Base-by-base conservation (phyloP, 2,113 vertebrate species). In the Mola mola region DNA sequence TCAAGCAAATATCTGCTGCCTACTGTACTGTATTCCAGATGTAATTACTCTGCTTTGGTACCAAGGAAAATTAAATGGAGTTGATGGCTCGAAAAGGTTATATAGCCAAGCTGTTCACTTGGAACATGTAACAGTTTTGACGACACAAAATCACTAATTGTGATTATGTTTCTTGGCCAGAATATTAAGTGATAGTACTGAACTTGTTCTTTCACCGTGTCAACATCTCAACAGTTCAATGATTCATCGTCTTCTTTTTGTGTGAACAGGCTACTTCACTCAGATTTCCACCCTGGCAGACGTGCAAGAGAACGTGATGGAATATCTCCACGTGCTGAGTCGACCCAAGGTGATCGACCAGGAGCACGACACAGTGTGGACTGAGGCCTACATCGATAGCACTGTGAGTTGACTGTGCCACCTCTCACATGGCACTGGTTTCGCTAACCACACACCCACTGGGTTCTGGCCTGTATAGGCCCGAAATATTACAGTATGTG, bases 221-320 rank as follows among this genome's bases (percentile, higher is more conserved):
- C 2, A 15, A 51, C 33, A 20, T 6, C 47, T 64, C 15, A 4
- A n/a, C 15, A 15, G 8, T 63, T 40, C 1, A 20, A 60, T 21
- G n/a, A 52, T 34, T 31, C 8, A n/a, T 57, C 25, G 36, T 46
- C 5, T 44, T 24, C 5, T 41, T 21, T 64, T 13, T 29, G 24
- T 15, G 7, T 55, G 43, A 5, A 50, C 88, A 99, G 97, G 97
- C 2, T 99, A 97, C 84, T 99, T 98, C 58, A 98, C 97, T 44
- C 96, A 99, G 84, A 98, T 99, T 72, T 99, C 96, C 41, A 99
- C 97, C 0, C 64, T 99, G 88, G 97, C 97, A 24, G 97, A 99
- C 2, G 96, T 98, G 49, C 97, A 99, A 56, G 97, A 99, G 86
- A 98, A 99, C 0, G 96, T 99, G 70, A 99, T 99, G 96, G 96